Evolutionary conservation across 2,888 invertebrate species (phyloP), one percentile per base, ranked within the genome.

Genomic region (Prosopocoilus inquinatus): DNA sequence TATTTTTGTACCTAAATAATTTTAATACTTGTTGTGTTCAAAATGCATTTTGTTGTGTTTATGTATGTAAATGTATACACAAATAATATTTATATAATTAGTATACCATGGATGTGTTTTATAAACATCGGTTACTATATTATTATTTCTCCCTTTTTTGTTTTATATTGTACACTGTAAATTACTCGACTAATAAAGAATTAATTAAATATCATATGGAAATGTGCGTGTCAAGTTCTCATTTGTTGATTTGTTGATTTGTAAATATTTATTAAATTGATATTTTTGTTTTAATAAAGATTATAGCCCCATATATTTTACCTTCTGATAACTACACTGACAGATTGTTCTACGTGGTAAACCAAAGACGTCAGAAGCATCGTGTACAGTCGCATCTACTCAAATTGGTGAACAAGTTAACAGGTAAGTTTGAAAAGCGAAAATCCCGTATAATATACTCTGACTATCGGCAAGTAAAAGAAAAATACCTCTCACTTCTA

Each of bases 161-260:
- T 79, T 79, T 79, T 78, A 76, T 77, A 78, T 78, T 80, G 70
- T 73, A 72, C 69, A 72, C 68, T 72, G 71, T 74, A 73, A 73
- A 72, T 72, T 71, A 69, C 67, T 70, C 69, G 64, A 70, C 67
- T 70, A 72, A 72, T 72, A 72, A 72, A 74, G 71, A 69, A 68
- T 67, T 67, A 53, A 47, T 53, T 47, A 53, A 53, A 53, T 53
- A 53, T 53, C 43, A 53, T 47, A 47, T 53, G 53, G 48, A 53
- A 53, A 53, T 53, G 53, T 53, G 48, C 47, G 53, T 53, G 53
- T 53, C 53, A 43, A 41, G 47, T 53, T 53, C 47, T 53, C 53
- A 44, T 53, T 48, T 53, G 53, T 53, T 53, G 48, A 53, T 53
- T 53, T 53, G 53, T 53, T 53, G 48, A 53, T 47, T 53, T 53